Percentiles rank a stretch among this genome's conserved stretches.
These are phyloP conservation scores for Cosmopolites sordidus DNA, from an alignment of 2,888 invertebrate genomes.

Conservation along the genomic window DNA sequence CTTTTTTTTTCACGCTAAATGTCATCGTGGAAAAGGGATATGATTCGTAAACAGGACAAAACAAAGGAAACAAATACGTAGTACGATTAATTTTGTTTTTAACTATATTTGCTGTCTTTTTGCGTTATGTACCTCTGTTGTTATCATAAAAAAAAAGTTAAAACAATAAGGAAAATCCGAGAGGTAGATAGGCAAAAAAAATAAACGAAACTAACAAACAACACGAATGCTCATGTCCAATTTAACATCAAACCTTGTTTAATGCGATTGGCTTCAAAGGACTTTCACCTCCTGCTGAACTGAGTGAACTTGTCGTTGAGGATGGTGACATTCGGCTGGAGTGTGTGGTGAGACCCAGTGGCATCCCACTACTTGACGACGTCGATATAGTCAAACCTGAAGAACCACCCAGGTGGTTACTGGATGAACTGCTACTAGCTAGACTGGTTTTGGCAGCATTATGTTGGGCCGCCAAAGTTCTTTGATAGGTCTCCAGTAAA, in stretches of 20 bases:
- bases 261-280: conserved; percentile 50
- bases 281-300: conserved; percentile 52
- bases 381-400: conserved; percentile 6
- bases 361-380: conserved; percentile 39
- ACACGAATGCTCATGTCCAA: conserved; percentile 8
- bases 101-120: neutral
- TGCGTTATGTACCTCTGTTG: neutral
- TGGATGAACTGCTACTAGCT: conserved; percentile 45
- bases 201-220: conserved; percentile 8
- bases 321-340: conserved; percentile 56
- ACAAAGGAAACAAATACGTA: no score
- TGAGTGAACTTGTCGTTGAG: conserved; percentile 57
- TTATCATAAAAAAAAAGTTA: conserved; percentile 4
- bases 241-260: conserved; percentile 47
- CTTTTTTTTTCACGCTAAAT: conserved; percentile 10
- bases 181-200: conserved; percentile 25
- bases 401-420: conserved; percentile 31
- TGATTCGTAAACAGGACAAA: no score
- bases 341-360: conserved; percentile 52
- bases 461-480: conserved; percentile 56
- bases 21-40: no score
- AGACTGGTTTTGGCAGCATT: conserved; percentile 43
- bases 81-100: no score
- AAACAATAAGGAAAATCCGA: conserved; percentile 6
- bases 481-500: conserved; percentile 69